Percentiles rank a stretch among this genome's conserved stretches.
Conservation (phyloP, 2,888 invertebrate genomes). For the Morinoia aosen region DNA sequence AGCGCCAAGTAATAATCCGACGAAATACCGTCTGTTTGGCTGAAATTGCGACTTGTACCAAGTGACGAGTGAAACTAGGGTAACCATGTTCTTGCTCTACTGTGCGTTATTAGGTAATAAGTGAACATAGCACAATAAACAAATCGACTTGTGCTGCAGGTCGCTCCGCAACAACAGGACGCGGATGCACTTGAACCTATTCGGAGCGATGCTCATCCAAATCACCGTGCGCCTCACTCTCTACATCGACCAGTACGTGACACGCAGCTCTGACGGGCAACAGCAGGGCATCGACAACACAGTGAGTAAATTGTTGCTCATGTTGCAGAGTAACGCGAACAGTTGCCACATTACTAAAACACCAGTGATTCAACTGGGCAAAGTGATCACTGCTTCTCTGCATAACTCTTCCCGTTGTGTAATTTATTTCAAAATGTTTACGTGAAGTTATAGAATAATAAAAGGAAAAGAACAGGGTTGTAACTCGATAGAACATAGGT, state of each 20-base stretch:
- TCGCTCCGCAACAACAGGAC: slow-evolving; percentile 86
- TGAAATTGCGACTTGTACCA: too few species aligned
- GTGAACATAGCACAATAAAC: background rate
- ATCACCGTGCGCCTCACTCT: slow-evolving; percentile 74
- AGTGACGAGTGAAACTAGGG: too few species aligned
- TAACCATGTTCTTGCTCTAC: background rate
- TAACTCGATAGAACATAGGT: too few species aligned
- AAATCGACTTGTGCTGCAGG: slow-evolving; percentile 72
- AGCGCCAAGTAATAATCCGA: too few species aligned
- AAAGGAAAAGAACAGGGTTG: too few species aligned
- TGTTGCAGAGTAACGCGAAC: background rate
- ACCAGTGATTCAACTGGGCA: too few species aligned
- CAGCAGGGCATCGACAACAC: slow-evolving; percentile 67
- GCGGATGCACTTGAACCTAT: slow-evolving; percentile 87
- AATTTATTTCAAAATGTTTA: too few species aligned
- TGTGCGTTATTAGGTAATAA: background rate
- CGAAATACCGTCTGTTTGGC: too few species aligned
- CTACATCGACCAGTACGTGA: slow-evolving; percentile 65
- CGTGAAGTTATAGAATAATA: too few species aligned
- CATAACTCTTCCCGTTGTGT: too few species aligned
- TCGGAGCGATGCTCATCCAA: slow-evolving; percentile 85
- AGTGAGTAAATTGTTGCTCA: slow-evolving; percentile 54
- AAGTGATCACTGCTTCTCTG: too few species aligned
- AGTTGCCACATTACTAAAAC: background rate
- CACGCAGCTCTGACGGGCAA: slow-evolving; percentile 54